Percentiles rank a stretch among this genome's conserved stretches.
These are phyloP conservation scores for Eciton burchellii DNA, from an alignment of 1,140 invertebrate species.

Conservation along the genomic window DNA sequence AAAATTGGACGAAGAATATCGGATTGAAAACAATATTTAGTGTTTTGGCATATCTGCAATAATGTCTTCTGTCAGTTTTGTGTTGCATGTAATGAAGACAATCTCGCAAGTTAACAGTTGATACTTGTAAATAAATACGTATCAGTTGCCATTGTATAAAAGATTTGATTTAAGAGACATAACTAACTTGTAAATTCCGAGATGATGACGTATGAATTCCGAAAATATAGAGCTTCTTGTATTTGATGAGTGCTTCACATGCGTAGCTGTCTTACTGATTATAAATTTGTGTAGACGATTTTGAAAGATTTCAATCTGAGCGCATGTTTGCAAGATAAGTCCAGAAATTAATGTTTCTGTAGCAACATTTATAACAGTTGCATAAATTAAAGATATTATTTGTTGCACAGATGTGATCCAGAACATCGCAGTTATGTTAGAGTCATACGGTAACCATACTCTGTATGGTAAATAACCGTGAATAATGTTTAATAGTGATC, in stretches of 20 bases:
- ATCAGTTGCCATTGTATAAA: no score
- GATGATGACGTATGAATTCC: conserved; percentile 27
- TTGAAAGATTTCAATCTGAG: conserved; percentile 45
- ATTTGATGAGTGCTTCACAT: background rate
- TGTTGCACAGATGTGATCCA: conserved; percentile 36
- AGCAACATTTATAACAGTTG: conserved; percentile 18
- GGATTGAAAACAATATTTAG: conserved; percentile 34
- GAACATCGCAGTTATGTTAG: background rate
- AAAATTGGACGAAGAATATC: conserved; percentile 41
- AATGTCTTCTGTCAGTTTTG: background rate
- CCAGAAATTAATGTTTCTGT: conserved; percentile 44
- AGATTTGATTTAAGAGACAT: background rate
- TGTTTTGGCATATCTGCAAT: conserved; percentile 37
- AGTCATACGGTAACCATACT: conserved; percentile 43
- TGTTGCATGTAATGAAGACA: background rate
- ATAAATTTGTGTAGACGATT: conserved; percentile 34
- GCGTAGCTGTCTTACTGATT: background rate
- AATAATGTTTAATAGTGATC: conserved; percentile 7
- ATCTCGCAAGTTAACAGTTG: background rate
- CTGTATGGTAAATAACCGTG: conserved; percentile 34
- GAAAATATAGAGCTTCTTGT: conserved; percentile 17
- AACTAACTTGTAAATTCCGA: conserved; percentile 49
- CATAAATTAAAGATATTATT: conserved; percentile 11
- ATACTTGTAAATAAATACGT: no score
- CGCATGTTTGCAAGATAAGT: conserved; percentile 43